Base-by-base conservation (phyloP, 2,888 invertebrate genomes). In the Zootermopsis nevadensis region DNA sequence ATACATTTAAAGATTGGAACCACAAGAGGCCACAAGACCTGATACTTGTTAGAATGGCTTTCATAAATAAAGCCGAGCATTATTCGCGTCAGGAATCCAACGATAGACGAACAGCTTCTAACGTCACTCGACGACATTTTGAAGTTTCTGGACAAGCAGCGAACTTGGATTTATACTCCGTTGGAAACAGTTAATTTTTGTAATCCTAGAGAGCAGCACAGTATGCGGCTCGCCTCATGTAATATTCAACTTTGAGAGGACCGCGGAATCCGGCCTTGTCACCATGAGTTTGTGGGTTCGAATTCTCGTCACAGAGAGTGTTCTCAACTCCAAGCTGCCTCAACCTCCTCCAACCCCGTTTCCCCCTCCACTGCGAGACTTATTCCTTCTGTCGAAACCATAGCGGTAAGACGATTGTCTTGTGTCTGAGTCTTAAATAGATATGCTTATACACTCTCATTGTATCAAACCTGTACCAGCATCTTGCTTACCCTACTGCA, bases 361-460 rank as follows among this genome's bases (percentile, higher is more conserved):
- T 27, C 15, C 4, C 27, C 4, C 66, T 66, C 66, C 66, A 66
- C 66, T n/a, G n/a, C 66, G 0, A 4, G 3, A 27, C 66, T 66
- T 27, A 66, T 66, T 66, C 69, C 31, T 38, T 74, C 38, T 42
- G 8, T 42, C 38, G 38, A 30, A 74, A 74, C 74, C 74, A 74
- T 74, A 74, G 74, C 74, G 74, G 74, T 74, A 74, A 74, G 74
- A 74, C 74, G 74, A 74, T 74, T 74, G 74, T 74, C 74, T 74
- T 74, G 35, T 33, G 69, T 69, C 69, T 69, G 19, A 69, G 35
- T 38, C 74, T 74, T 74, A 74, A 72, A 38, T 24, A 38, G 24
- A 2, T 24, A 38, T 74, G 38, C 74, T 12, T 24, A 38, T 74
- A 74, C 74, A 27, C 69, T 69, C 69, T 15, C 69, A 7, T 69